Evolutionary conservation across 2,113 vertebrate species (phyloP).

Genomic region (Ophiodon elongatus): DNA sequence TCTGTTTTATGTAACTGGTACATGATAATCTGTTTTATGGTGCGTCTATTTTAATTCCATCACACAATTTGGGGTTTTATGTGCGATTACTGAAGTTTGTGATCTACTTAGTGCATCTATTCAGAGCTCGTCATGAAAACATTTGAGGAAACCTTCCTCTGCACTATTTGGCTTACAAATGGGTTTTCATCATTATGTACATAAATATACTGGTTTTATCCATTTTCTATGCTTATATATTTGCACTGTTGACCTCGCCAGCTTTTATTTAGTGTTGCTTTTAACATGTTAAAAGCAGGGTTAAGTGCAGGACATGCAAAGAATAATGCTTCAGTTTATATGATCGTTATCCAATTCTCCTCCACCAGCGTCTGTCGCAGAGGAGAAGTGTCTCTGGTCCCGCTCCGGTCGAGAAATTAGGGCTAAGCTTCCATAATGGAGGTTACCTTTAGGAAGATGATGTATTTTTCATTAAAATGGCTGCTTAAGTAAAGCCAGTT

Average conservation of each 20-base stretch:
- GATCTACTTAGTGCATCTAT: background rate
- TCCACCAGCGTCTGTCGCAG: background rate
- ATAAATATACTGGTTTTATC: background rate
- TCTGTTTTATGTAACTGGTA: background rate
- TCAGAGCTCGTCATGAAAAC: background rate
- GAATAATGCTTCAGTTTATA: slow-evolving; percentile 27
- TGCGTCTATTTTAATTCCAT: background rate
- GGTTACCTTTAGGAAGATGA: slow-evolving; percentile 51
- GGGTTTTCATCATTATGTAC: background rate
- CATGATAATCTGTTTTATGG: background rate
- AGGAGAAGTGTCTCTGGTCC: slow-evolving; percentile 22
- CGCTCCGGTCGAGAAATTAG: slow-evolving; percentile 38
- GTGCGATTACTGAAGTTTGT: slow-evolving; percentile 20
- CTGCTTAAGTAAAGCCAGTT: slow-evolving; percentile 55
- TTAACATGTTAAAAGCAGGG: slow-evolving; percentile 7
- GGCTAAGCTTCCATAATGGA: slow-evolving; percentile 35
- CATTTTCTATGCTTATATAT: background rate
- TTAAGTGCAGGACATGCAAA: slow-evolving; percentile 14
- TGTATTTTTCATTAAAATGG: slow-evolving; percentile 59
- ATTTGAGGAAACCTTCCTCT: background rate
- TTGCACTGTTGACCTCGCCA: slow-evolving; percentile 7
- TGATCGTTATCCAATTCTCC: slow-evolving; percentile 31
- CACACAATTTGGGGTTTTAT: background rate
- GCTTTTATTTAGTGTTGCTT: slow-evolving; percentile 30
- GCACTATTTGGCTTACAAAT: background rate